A percentile compares a stretch with the other conserved stretches of the same genome.
Conservation (phyloP, 1,140 invertebrate genomes). For the Tyrophagus putrescentiae region DNA sequence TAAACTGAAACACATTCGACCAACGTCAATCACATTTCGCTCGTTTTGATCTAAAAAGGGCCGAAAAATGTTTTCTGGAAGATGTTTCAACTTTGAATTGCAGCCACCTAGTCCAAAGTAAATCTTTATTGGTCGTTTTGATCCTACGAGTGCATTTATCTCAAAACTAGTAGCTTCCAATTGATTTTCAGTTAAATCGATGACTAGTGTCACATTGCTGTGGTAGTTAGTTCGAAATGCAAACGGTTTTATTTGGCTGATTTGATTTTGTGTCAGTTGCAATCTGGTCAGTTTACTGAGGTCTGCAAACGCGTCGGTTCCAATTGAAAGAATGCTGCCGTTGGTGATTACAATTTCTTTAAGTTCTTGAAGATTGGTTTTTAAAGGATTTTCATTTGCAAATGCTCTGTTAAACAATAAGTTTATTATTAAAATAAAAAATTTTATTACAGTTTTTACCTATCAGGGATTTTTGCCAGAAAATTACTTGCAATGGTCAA, state of each 20-base stretch:
- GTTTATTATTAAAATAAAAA: neutral
- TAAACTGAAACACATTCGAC: neutral
- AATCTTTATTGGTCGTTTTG: conserved; percentile 9
- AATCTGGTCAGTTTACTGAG: neutral
- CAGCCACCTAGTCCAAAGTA: conserved; percentile 12
- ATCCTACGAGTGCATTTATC: neutral
- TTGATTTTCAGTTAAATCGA: conserved; percentile 16
- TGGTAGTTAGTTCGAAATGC: conserved; percentile 5
- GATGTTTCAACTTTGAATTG: neutral
- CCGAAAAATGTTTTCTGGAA: conserved; percentile 3
- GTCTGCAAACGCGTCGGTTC: neutral
- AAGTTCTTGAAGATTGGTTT: neutral
- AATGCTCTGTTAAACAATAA: neutral
- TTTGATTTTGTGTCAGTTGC: neutral
- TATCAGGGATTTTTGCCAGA: neutral
- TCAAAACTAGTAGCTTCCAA: conserved; percentile 12
- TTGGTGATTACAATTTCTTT: neutral
- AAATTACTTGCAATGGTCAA: neutral
- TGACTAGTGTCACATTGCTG: conserved; percentile 3
- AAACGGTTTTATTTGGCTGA: neutral
- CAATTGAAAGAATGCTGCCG: conserved; percentile 5
- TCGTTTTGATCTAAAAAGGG: conserved; percentile 16
- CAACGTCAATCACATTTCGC: conserved; percentile 3
- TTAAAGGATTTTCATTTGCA: neutral
- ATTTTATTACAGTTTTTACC: neutral